These are phyloP conservation scores for Muscina levida DNA, from an alignment of 2,888 invertebrate species.

Conservation along the genomic window DNA sequence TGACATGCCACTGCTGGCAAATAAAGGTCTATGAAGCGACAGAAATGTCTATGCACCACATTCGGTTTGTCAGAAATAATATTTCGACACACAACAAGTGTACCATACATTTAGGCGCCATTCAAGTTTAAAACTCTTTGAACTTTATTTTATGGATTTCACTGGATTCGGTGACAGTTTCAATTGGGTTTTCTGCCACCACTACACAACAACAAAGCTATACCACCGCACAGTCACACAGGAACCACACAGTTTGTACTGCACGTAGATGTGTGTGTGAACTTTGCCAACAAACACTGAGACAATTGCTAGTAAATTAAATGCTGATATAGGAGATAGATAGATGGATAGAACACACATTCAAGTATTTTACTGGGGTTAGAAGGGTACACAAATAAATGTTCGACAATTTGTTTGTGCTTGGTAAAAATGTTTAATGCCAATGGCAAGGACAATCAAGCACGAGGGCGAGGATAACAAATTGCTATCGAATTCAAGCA, in stretches of 20 bases:
- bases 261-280: not conserved
- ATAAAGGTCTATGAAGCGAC: not conserved
- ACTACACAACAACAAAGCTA: not conserved
- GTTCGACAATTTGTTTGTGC: slow-evolving; percentile 14
- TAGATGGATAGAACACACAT: slow-evolving; percentile 31
- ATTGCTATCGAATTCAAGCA: slow-evolving; percentile 4
- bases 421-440: slow-evolving; percentile 44
- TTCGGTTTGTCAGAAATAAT: slow-evolving; percentile 1
- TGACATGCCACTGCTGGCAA: slow-evolving; percentile 53
- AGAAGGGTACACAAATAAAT: slow-evolving; percentile 33
- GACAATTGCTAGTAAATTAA: slow-evolving; percentile 55
- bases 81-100: not conserved
- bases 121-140: slow-evolving; percentile 25
- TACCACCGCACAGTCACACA: not conserved
- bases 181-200: slow-evolving; percentile 36
- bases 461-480: slow-evolving; percentile 40
- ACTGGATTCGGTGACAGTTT: slow-evolving; percentile 48
- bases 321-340: slow-evolving; percentile 27
- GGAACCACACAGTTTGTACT: slow-evolving; percentile 9
- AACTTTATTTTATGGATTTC: slow-evolving; percentile 13
- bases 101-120: slow-evolving; percentile 38
- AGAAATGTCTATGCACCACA: not conserved
- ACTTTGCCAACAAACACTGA: slow-evolving; percentile 44
- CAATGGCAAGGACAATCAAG: slow-evolving; percentile 66
- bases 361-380: slow-evolving; percentile 15